A percentile compares a stretch with the other conserved stretches of the same genome.
Conservation (phyloP, 2,797 vertebrate species). For the Peromyscus eremicus region DNA sequence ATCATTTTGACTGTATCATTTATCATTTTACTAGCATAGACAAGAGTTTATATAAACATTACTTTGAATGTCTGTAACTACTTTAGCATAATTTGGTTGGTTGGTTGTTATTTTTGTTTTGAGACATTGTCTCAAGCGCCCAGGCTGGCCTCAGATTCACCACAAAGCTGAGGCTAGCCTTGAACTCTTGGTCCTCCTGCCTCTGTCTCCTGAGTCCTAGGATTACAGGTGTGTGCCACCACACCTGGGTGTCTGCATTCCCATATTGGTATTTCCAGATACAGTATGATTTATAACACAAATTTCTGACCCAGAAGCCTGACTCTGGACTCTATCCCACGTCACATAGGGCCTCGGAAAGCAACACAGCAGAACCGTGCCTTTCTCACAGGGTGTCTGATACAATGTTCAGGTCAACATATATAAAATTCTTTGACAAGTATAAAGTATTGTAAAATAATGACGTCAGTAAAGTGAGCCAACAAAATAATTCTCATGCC, state of each 20-base stretch:
- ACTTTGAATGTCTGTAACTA: constrained; percentile 37
- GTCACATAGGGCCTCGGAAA: neutral
- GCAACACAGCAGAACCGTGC: neutral
- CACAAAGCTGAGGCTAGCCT: neutral
- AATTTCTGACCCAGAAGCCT: constrained; percentile 47
- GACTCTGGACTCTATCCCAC: neutral
- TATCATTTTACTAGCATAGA: constrained; percentile 29
- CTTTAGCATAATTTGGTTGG: constrained; percentile 15
- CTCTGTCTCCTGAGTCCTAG: neutral
- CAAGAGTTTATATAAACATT: constrained; percentile 29
- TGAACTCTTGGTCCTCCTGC: neutral
- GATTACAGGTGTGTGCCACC: neutral
- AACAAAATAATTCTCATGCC: constrained; percentile 65
- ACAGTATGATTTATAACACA: neutral
- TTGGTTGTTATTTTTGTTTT: neutral
- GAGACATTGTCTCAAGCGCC: neutral
- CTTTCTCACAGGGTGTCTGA: neutral
- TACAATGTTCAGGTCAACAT: neutral
- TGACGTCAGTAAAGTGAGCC: constrained; percentile 14
- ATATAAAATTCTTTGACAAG: neutral
- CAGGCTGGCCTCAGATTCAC: neutral
- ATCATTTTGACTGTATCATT: constrained; percentile 4
- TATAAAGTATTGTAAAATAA: constrained; percentile 57
- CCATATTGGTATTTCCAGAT: constrained; percentile 27
- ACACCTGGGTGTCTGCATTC: neutral